These are phyloP conservation scores for Chaitophorus viminalis DNA, from an alignment of 2,888 invertebrate species.

Conservation along the genomic window DNA sequence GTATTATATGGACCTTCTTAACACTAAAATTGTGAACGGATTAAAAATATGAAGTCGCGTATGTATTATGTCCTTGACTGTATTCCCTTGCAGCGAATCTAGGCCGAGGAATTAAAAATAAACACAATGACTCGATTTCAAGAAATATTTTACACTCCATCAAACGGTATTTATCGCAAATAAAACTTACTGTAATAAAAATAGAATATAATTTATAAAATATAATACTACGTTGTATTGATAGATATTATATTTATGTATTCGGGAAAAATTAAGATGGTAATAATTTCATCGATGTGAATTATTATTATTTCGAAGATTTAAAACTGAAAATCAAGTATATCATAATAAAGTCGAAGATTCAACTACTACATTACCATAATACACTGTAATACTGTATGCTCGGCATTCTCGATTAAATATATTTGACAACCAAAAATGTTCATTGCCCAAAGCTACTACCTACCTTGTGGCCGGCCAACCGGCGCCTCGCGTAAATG, in stretches of 20 bases:
- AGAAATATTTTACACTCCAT: neutral
- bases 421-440: constrained; percentile 1
- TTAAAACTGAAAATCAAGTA: neutral
- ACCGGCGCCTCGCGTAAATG: neutral
- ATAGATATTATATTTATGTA: neutral
- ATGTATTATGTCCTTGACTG: constrained; percentile 44
- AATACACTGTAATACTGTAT: too few species aligned
- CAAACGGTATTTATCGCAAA: neutral
- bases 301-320: neutral
- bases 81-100: constrained; percentile 21
- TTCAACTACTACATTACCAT: neutral
- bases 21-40: constrained; percentile 28
- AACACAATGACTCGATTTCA: neutral
- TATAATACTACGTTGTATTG: neutral
- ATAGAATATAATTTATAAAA: neutral
- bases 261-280: neutral
- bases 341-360: neutral
- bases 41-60: constrained; percentile 24
- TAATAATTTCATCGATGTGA: neutral
- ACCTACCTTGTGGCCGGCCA: neutral
- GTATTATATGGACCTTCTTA: constrained; percentile 27
- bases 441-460: neutral
- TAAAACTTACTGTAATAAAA: neutral
- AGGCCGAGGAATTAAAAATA: constrained; percentile 42
- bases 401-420: neutral